Evolutionary conservation across 2,797 vertebrate species (phyloP).

Genomic region (Peromyscus eremicus): DNA sequence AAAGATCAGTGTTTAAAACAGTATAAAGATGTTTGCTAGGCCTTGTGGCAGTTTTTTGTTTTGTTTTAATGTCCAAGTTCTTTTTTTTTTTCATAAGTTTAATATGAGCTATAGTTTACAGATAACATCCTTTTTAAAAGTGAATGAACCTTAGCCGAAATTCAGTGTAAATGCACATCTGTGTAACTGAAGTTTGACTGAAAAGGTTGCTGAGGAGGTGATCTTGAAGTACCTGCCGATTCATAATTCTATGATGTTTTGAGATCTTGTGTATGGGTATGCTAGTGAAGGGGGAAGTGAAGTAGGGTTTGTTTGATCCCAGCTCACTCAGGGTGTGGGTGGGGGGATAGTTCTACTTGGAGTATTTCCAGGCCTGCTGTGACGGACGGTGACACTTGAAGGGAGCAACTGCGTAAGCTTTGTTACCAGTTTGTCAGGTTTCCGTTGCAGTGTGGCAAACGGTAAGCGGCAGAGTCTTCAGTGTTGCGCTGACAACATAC

Average conservation of each 20-base stretch:
- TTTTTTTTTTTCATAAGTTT: neutral
- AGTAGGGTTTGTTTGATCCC: neutral
- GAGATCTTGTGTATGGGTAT: neutral
- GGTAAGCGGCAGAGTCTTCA: neutral
- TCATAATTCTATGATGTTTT: neutral
- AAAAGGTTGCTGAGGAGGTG: neutral
- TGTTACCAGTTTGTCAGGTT: too few relatives aligned
- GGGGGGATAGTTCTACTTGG: neutral
- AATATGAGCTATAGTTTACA: neutral
- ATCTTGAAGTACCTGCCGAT: neutral
- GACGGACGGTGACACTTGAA: fast-evolving
- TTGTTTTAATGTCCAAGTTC: neutral
- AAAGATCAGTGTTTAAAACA: neutral
- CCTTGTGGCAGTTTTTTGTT: neutral
- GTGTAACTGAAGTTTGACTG: neutral
- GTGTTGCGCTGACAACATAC: neutral
- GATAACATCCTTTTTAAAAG: neutral
- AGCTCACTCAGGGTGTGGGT: too few relatives aligned
- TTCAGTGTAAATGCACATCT: neutral
- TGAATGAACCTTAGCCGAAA: neutral
- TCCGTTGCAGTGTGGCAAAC: neutral
- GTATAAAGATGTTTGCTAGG: neutral
- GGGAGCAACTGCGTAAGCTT: neutral
- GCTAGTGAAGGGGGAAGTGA: neutral
- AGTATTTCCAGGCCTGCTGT: neutral